Evolutionary conservation across 2,113 vertebrate species (phyloP).

Genomic region (Hyla sarda): DNA sequence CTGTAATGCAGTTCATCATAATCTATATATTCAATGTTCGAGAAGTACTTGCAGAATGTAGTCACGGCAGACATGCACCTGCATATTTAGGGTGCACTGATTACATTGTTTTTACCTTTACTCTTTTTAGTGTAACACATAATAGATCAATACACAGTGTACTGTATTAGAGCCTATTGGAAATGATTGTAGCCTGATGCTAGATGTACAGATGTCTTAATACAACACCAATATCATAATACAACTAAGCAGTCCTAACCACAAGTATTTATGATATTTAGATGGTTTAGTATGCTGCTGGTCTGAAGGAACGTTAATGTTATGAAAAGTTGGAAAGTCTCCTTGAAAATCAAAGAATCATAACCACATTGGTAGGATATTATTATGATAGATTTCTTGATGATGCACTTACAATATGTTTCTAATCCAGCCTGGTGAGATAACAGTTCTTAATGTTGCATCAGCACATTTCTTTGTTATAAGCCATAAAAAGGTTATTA

Average conservation of each 20-base stretch:
- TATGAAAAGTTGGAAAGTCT: slow-evolving; percentile 9
- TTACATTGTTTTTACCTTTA: too few species aligned
- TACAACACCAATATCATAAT: not conserved
- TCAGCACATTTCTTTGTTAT: slow-evolving; percentile 21
- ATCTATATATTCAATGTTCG: too few species aligned
- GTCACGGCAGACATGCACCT: too few species aligned
- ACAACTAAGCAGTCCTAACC: not conserved
- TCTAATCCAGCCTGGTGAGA: slow-evolving; percentile 34
- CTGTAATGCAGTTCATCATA: too few species aligned
- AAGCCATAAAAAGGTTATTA: slow-evolving; percentile 30
- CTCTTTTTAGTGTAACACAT: not conserved
- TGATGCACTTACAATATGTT: not conserved
- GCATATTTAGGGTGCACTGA: too few species aligned
- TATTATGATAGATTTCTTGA: slow-evolving; percentile 1
- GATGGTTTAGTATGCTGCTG: not conserved
- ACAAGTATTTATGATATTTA: not conserved
- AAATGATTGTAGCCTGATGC: not conserved
- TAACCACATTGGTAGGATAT: slow-evolving; percentile 13
- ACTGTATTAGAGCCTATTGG: not conserved
- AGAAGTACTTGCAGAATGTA: too few species aligned
- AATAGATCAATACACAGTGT: not conserved
- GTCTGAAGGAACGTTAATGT: slow-evolving; percentile 7
- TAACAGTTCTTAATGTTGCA: slow-evolving; percentile 23
- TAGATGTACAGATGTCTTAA: not conserved
- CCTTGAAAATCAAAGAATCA: slow-evolving; percentile 34